Evolutionary conservation across 1,140 invertebrate species (phyloP).

Genomic region (Pachypsylla venusta): DNA sequence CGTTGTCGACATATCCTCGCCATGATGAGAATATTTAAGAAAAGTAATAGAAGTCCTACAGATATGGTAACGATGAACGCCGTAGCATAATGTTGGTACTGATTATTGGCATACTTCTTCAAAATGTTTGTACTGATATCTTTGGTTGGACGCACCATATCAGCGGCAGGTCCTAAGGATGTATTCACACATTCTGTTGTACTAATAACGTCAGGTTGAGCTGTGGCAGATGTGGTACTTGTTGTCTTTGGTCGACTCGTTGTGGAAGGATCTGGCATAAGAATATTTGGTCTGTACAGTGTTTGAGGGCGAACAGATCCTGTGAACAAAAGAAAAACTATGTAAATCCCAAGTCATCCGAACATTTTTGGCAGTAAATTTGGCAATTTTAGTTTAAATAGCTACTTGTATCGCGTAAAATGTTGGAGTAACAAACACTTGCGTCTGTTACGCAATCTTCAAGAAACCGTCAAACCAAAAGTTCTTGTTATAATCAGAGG

Average conservation of each 20-base stretch:
- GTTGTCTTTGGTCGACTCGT: constrained; percentile 5
- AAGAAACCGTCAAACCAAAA: no score
- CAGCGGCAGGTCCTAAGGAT: not conserved
- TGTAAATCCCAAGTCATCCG: no score
- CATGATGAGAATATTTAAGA: constrained; percentile 74
- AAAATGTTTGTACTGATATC: not conserved
- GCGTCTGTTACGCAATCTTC: no score
- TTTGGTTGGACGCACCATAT: constrained; percentile 5
- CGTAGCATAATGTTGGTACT: constrained; percentile 1
- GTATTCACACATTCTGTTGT: constrained; percentile 3
- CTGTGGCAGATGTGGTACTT: constrained; percentile 1
- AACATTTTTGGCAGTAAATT: no score
- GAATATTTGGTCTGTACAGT: not conserved
- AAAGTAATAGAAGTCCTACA: constrained; percentile 66
- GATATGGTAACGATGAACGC: constrained; percentile 49
- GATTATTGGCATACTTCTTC: constrained; percentile 6
- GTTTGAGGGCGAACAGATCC: not conserved
- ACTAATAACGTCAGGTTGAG: not conserved
- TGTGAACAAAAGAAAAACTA: not conserved
- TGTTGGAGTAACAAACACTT: no score
- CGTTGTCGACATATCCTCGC: constrained; percentile 73
- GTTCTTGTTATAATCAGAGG: no score
- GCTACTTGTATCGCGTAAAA: no score
- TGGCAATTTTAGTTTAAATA: no score
- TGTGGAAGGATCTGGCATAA: not conserved